phyloP scores from a whole-genome alignment of 2,113 vertebrate species.

The Tyrannus savana region DNA sequence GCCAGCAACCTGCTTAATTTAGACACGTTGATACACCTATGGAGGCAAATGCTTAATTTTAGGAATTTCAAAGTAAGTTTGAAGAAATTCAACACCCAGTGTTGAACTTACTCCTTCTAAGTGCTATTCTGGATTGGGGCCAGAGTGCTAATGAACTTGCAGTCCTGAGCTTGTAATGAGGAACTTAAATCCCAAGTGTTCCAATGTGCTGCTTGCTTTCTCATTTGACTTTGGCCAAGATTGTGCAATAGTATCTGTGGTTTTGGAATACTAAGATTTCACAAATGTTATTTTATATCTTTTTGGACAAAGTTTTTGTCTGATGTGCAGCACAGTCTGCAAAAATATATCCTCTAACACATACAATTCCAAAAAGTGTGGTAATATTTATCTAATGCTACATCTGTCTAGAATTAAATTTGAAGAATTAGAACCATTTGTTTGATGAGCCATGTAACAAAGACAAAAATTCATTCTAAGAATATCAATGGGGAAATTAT shows the following conservation, averaged over 20 bases:
- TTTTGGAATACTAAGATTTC: slow-evolving; percentile 11
- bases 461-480: slow-evolving; percentile 43
- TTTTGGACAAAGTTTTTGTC: slow-evolving; percentile 17
- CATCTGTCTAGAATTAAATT: slow-evolving; percentile 55
- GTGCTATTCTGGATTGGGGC: slow-evolving; percentile 23
- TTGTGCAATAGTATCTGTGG: not conserved
- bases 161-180: not conserved
- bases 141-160: slow-evolving; percentile 6
- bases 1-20: not conserved
- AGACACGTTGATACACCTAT: not conserved
- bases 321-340: not conserved
- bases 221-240: slow-evolving; percentile 2
- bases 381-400: not conserved
- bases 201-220: not conserved
- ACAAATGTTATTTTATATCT: slow-evolving; percentile 36
- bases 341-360: slow-evolving; percentile 29
- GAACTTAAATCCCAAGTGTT: not conserved
- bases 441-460: slow-evolving; percentile 25
- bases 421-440: slow-evolving; percentile 33
- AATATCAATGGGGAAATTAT: not conserved
- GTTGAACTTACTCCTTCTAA: not conserved
- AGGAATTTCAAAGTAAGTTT: not conserved
- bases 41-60: not conserved
- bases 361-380: not conserved
- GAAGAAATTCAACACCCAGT: not conserved